Base-by-base conservation (phyloP, 2,113 vertebrate species). In the Parus major region DNA sequence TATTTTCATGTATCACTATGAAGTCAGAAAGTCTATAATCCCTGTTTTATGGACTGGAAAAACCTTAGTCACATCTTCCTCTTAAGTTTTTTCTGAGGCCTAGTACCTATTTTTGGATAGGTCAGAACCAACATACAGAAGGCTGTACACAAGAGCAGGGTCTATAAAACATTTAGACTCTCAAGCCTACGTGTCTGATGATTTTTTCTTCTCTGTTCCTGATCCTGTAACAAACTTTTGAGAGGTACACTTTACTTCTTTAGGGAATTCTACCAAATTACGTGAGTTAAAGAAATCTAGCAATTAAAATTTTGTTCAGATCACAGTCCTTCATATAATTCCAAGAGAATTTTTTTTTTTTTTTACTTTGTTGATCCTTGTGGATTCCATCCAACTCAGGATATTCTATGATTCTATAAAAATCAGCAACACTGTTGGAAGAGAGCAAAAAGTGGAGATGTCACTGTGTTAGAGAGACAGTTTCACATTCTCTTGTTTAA, bases 101-200 rank as follows among this genome's bases (percentile, higher is more conserved):
- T 35, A 33, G 4, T 28, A 63, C 1, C 22, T 64, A 14, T 52
- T 89, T 88, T 64, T 85, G 1, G 44, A 16, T 18, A n/a, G 29
- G 20, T 66, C 27, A 73, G 44, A 83, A 41, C 15, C 11, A 60
- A 20, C 22, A 47, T 28, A 14, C 20, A 66, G 61, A 90, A 69
- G 23, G 4, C 2, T 57, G 2, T 25, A 73, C 1, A 4, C 5
- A n/a, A 76, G 0, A 77, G 2, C 13, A 22, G 57, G 25, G 10
- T 22, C 19, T 25, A 80, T 23, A 72, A 55, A 80, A 70, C 2
- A 20, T 53, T 31, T 46, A 68, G 11, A 8, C 7, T 69, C 20
- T 9, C 15, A 46, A n/a, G 2, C 52, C 36, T 24, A 39, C 75
- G 33, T 33, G 75, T 14, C 36, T 81, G 47, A 70, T 36, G 8